Evolutionary conservation across 1,140 invertebrate genomes (phyloP), one percentile per base, ranked within the genome.

Genomic region (Drosophila orena): DNA sequence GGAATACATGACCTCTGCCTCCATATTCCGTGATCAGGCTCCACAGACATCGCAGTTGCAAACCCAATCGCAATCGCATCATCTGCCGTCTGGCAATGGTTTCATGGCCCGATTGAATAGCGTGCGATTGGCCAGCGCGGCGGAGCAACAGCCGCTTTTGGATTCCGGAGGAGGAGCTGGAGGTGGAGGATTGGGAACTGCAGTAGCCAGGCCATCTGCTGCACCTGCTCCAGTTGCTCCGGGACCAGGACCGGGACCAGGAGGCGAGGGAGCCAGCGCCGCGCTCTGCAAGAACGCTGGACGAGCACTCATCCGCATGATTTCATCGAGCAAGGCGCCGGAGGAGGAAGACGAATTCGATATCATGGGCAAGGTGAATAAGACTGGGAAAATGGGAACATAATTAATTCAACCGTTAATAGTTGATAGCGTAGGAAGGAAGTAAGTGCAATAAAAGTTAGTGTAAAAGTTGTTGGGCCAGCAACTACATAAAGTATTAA

Each of bases 281-380:
- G 79, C 81, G 35, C 79, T 81, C 6, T 88, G 81, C 56, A 91
- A 86, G 76, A 61, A 66, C 7, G 85, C 90, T 24, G 90, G 90
- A 61, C 85, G 90, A 24, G 90, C 90, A 15, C 61, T 91, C 20
- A 91, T 91, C 50, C 90, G 90, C 57, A 91, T 91, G 90, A 86
- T 91, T 49, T 91, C 90, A 42, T 73, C 84, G 5, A 77, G 64
- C 14, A 73, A 73, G 8, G 59, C 44, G 8, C 78, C 72, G 24
- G 80, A 81, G n/a, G 90, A 84, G 27, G 90, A 88, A 3, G 86
- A 90, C 71, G 86, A 88, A 38, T 91, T 85, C 57, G 90, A 91
- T 70, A 79, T 91, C 37, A 81, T 91, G 90, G 90, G 90, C 69
- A 91, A 91, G 90, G 90, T 91, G 83, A 91, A 60, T 62, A 50